These are phyloP conservation scores for Podargus strigoides DNA, from an alignment of 2,797 vertebrate species.

Conservation along the genomic window DNA sequence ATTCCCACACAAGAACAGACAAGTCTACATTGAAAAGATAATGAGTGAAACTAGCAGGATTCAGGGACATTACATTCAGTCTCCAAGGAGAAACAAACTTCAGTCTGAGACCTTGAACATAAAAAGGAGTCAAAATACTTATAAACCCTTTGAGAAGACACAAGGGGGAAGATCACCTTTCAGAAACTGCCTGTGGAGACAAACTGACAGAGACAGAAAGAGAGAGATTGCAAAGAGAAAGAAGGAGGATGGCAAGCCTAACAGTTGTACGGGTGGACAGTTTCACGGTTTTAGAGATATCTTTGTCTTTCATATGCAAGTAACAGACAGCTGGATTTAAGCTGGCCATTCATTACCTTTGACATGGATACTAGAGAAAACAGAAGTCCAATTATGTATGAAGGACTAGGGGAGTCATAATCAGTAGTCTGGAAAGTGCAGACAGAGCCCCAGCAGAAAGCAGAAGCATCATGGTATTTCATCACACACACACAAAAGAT, in stretches of 20 bases:
- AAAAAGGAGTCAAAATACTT: not conserved
- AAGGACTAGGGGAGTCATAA: not conserved
- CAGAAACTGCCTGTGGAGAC: not conserved
- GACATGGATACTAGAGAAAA: not conserved
- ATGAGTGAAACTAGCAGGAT: not conserved
- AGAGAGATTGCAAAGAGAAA: not conserved
- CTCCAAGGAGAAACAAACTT: conserved; percentile 30
- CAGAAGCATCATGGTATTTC: not conserved
- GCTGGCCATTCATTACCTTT: not conserved
- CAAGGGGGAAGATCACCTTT: not conserved
- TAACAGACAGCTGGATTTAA: not conserved
- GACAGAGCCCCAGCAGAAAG: not conserved
- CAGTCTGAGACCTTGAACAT: conserved; percentile 9
- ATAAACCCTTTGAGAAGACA: not conserved
- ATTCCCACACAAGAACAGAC: not conserved
- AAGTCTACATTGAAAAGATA: not conserved
- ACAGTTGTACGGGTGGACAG: not conserved
- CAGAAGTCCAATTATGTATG: not conserved
- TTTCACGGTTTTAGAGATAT: not conserved
- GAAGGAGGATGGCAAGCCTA: not conserved
- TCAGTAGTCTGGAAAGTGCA: not conserved
- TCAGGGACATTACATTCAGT: not conserved
- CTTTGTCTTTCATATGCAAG: not conserved
- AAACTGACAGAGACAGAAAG: not conserved
- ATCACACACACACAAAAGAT: not conserved